These are phyloP conservation scores for Allolobophora icterica DNA, from an alignment of 2,888 invertebrate genomes.

Conservation along the genomic window DNA sequence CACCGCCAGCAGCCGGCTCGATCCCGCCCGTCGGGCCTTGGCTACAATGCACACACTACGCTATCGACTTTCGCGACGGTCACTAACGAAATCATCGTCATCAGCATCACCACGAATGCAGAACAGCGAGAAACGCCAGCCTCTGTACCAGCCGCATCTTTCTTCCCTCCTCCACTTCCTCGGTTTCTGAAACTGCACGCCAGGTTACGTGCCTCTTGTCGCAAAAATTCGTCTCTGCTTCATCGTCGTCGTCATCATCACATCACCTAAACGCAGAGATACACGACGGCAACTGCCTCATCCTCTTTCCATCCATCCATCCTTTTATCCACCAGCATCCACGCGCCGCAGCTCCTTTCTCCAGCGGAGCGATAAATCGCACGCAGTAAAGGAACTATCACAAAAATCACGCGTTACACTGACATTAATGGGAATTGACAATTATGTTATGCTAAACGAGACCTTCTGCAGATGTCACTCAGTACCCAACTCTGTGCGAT, in stretches of 20 bases:
- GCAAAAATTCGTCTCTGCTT: neutral
- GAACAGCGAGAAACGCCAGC: neutral
- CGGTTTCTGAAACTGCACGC: neutral
- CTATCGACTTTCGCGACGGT: slow-evolving; percentile 12
- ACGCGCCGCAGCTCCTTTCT: neutral
- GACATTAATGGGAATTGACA: no score
- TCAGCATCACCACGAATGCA: neutral
- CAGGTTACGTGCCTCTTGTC: neutral
- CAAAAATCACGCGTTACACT: no score
- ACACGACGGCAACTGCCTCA: neutral
- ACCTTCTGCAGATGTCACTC: no score
- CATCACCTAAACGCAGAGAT: neutral
- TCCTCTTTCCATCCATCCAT: neutral
- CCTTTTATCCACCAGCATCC: neutral
- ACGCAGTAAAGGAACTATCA: no score
- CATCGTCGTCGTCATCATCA: neutral
- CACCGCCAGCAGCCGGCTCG: neutral
- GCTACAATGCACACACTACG: neutral
- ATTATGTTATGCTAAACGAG: no score
- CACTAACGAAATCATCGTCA: slow-evolving; percentile 1
- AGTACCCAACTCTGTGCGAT: no score
- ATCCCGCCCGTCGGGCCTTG: neutral
- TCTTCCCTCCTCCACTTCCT: neutral
- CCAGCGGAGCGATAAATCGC: neutral
- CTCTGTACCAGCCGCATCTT: neutral